Conservation (phyloP, 2,888 invertebrate species). For the Oegoconia quadripuncta region DNA sequence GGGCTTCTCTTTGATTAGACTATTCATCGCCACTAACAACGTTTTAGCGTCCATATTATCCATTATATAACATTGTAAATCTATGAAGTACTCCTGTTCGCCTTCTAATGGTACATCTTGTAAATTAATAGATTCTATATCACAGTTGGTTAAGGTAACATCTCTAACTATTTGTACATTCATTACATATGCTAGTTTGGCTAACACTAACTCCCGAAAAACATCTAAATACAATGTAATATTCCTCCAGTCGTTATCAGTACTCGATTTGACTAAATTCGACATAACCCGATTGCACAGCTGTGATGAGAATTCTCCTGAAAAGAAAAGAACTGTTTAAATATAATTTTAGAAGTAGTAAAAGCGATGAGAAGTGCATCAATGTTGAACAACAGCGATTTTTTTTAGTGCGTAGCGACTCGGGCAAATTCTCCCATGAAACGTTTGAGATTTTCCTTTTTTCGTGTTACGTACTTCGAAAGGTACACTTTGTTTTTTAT, state of each 20-base stretch:
- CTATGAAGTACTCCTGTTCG: conserved; percentile 52
- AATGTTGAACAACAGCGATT: no score
- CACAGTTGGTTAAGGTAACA: conserved; percentile 52
- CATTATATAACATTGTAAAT: conserved; percentile 80
- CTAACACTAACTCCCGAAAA: conserved; percentile 54
- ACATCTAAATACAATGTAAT: conserved; percentile 59
- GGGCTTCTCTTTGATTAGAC: conserved; percentile 76
- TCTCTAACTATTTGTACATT: conserved; percentile 73
- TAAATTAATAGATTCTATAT: conserved; percentile 55
- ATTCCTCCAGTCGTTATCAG: conserved; percentile 59
- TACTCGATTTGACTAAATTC: conserved; percentile 53
- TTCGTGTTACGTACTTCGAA: no score
- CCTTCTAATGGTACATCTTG: conserved; percentile 56
- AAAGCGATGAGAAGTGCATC: no score
- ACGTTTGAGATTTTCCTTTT: no score
- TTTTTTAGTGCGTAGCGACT: no score
- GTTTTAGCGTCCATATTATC: conserved; percentile 78
- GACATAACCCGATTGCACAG: conserved; percentile 51
- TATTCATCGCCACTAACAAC: conserved; percentile 81
- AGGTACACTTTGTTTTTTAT: no score
- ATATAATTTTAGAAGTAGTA: no score
- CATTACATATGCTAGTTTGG: conserved; percentile 59
- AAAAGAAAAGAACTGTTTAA: conserved; percentile 25
- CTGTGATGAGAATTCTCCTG: conserved; percentile 66
- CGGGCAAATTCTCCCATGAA: no score